Percentiles rank a stretch among this genome's conserved stretches.
Evolutionary conservation across 2,888 invertebrate species (phyloP).

Genomic region (Meta bourneti): DNA sequence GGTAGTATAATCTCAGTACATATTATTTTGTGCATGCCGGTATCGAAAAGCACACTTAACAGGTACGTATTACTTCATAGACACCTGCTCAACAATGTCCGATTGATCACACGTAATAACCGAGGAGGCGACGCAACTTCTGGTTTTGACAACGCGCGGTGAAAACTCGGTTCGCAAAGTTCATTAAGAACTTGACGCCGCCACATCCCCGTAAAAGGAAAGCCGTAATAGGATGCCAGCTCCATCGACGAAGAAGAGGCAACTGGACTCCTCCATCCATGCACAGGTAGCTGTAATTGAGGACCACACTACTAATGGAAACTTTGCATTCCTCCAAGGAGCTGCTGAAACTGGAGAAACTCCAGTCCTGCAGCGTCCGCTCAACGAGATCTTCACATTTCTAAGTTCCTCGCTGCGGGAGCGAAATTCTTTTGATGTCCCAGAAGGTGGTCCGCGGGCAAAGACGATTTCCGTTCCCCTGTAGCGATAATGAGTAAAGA

Average conservation of each 20-base stretch:
- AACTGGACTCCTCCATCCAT: slow-evolving; percentile 37
- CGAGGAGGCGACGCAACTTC: neutral
- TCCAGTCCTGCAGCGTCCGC: slow-evolving; percentile 4
- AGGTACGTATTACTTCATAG: too few species aligned
- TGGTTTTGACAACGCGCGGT: neutral
- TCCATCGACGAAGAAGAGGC: slow-evolving; percentile 45
- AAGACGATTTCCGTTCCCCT: slow-evolving; percentile 50
- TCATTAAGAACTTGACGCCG: slow-evolving; percentile 43
- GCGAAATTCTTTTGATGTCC: slow-evolving; percentile 67
- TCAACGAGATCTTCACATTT: slow-evolving; percentile 68
- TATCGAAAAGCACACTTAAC: too few species aligned
- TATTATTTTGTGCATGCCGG: too few species aligned
- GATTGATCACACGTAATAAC: slow-evolving; percentile 31
- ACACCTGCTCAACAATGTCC: neutral
- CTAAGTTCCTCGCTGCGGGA: slow-evolving; percentile 25
- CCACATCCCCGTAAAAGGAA: slow-evolving; percentile 53
- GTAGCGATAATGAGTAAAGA: slow-evolving; percentile 52
- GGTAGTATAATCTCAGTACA: too few species aligned
- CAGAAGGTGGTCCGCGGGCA: slow-evolving; percentile 39
- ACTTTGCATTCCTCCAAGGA: slow-evolving; percentile 61
- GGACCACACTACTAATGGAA: slow-evolving; percentile 63
- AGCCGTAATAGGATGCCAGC: slow-evolving; percentile 65
- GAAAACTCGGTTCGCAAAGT: slow-evolving; percentile 44
- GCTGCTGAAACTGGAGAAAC: slow-evolving; percentile 6
- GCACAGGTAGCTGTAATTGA: slow-evolving; percentile 31